phyloP scores from a whole-genome alignment of 2,797 vertebrate species.

The Euphonia xanthogaster region DNA sequence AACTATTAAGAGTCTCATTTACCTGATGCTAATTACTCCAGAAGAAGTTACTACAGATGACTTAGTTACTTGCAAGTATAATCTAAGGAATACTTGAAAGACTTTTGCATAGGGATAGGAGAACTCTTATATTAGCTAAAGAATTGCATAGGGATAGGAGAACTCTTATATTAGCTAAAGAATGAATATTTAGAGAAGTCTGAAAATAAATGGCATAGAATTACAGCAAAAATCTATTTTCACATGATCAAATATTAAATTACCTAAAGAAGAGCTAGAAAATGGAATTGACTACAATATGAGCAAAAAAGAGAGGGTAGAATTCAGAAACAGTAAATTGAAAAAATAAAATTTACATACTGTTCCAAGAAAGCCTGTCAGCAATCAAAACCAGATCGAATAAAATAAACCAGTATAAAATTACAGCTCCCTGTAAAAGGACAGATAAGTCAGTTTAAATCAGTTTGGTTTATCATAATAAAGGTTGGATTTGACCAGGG shows the following conservation, averaged over 20 bases:
- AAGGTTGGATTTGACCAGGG: not conserved
- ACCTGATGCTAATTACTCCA: not conserved
- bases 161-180: not conserved
- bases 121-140: not conserved
- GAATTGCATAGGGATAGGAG: not conserved
- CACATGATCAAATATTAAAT: not conserved
- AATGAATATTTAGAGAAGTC: not conserved
- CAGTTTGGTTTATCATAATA: not conserved
- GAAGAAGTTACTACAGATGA: not conserved
- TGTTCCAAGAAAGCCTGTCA: not conserved
- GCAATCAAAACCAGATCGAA: not conserved
- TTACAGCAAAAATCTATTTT: slow-evolving; percentile 13
- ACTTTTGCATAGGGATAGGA: not conserved
- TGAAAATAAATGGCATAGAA: not conserved
- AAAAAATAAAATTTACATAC: not conserved
- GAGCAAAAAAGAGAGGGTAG: not conserved
- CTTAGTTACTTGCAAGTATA: not conserved
- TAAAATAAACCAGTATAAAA: not conserved
- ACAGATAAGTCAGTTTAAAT: not conserved
- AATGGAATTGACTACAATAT: not conserved
- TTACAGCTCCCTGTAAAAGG: not conserved
- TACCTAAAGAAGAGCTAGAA: not conserved
- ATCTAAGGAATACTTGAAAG: not conserved
- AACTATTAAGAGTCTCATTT: not conserved
- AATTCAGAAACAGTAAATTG: not conserved